Evolutionary conservation across 2,888 invertebrate species (phyloP).

Genomic region (Drosophila macrospina): DNA sequence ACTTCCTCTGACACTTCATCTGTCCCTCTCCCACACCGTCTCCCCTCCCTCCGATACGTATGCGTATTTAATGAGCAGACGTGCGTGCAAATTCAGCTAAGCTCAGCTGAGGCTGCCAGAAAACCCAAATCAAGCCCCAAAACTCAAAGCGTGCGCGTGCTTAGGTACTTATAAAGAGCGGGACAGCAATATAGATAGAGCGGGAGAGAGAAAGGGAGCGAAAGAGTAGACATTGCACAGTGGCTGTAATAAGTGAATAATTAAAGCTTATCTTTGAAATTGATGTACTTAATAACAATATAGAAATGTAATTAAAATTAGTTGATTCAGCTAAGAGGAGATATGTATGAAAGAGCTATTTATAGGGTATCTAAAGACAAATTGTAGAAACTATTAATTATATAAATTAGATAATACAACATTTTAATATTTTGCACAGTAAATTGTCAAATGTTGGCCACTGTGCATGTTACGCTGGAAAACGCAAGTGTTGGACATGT

Average conservation of each 20-base stretch:
- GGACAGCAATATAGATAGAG: background rate
- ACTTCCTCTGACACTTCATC: conserved; percentile 56
- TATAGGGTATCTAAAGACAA: too few species aligned
- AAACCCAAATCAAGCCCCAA: conserved; percentile 20
- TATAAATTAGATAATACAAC: too few species aligned
- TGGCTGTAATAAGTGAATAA: background rate
- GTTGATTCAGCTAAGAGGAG: too few species aligned
- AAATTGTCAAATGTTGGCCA: background rate
- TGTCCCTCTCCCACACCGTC: conserved; percentile 24
- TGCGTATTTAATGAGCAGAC: conserved; percentile 81
- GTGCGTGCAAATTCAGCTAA: conserved; percentile 74
- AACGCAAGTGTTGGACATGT: conserved; percentile 57
- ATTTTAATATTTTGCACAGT: too few species aligned
- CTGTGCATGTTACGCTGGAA: conserved; percentile 10
- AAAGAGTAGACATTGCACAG: conserved; percentile 6
- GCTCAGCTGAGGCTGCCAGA: conserved; percentile 54
- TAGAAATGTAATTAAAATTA: too few species aligned
- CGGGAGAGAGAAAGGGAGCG: background rate
- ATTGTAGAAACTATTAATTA: too few species aligned
- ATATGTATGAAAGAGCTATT: too few species aligned
- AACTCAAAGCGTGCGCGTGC: conserved; percentile 37
- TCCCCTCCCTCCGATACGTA: conserved; percentile 45
- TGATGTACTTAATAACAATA: too few species aligned
- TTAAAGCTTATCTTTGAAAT: background rate
- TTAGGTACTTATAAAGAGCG: conserved; percentile 33